phyloP scores from a whole-genome alignment of 2,888 invertebrate genomes.

The Lasioglossum zephyrum region DNA sequence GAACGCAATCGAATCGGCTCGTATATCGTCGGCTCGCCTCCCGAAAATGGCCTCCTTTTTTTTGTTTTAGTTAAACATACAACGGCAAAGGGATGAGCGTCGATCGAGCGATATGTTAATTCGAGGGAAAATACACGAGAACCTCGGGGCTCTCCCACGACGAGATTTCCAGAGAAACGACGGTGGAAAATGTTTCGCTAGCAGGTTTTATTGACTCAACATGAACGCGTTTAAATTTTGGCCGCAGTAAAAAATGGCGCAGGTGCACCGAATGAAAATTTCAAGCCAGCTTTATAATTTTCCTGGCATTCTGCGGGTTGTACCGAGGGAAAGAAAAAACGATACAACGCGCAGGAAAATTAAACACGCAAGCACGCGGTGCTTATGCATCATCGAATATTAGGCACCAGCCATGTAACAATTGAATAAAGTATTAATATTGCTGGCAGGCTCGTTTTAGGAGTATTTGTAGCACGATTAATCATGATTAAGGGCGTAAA shows the following conservation, averaged over 20 bases:
- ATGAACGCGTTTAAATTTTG: slow-evolving; percentile 41
- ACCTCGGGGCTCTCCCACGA: background rate
- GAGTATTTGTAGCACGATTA: background rate
- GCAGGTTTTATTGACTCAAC: slow-evolving; percentile 33
- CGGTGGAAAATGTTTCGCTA: slow-evolving; percentile 2
- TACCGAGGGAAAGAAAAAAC: slow-evolving; percentile 13
- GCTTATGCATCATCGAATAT: slow-evolving; percentile 41
- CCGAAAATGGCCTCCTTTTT: background rate
- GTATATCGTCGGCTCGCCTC: slow-evolving; percentile 15
- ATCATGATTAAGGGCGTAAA: slow-evolving; percentile 1
- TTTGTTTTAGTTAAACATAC: background rate
- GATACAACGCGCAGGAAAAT: slow-evolving; percentile 4
- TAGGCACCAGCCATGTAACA: slow-evolving; percentile 30
- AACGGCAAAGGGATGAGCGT: slow-evolving; percentile 1
- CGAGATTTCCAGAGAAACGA: slow-evolving; percentile 34
- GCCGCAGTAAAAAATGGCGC: slow-evolving; percentile 30
- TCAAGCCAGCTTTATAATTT: slow-evolving; percentile 50
- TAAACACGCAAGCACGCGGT: slow-evolving; percentile 20
- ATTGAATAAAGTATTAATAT: slow-evolving; percentile 31
- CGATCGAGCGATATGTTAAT: slow-evolving; percentile 52
- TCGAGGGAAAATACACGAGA: slow-evolving; percentile 23
- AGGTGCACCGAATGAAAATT: slow-evolving; percentile 55
- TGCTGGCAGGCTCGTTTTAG: background rate
- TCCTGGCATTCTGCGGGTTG: background rate
- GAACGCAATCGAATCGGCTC: slow-evolving; percentile 44